Conservation (phyloP, 2,888 invertebrate species). For the Hemaris fuciformis region DNA sequence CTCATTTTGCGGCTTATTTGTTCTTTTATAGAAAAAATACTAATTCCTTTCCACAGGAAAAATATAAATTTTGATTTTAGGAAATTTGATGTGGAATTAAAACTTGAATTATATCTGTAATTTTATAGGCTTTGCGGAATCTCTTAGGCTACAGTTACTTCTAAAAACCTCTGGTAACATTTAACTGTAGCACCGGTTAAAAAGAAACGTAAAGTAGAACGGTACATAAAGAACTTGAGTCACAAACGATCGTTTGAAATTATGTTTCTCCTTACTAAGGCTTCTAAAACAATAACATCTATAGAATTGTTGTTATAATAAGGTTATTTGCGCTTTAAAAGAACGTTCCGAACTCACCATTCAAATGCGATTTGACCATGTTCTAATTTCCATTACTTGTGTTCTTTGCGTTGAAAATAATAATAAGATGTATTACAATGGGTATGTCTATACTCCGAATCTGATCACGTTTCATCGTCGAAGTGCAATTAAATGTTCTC, state of each 20-base stretch:
- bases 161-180: neutral
- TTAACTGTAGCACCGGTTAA: neutral
- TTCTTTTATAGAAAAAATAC: no score
- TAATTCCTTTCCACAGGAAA: no score
- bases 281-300: slow-evolving; percentile 5
- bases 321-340: neutral
- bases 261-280: neutral
- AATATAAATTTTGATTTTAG: no score
- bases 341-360: neutral
- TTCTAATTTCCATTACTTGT: neutral
- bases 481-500: no score
- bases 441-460: no score
- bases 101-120: no score
- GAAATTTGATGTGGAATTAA: no score
- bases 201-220: neutral
- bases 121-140: no score
- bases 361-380: slow-evolving; percentile 1
- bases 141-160: neutral
- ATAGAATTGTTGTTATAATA: neutral
- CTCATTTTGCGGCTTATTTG: no score
- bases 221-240: neutral
- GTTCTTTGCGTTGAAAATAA: neutral
- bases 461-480: no score
- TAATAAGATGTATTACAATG: neutral
- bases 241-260: neutral